These are phyloP conservation scores for Craterocephalus amniculus DNA, from an alignment of 2,797 vertebrate genomes.

Conservation along the genomic window DNA sequence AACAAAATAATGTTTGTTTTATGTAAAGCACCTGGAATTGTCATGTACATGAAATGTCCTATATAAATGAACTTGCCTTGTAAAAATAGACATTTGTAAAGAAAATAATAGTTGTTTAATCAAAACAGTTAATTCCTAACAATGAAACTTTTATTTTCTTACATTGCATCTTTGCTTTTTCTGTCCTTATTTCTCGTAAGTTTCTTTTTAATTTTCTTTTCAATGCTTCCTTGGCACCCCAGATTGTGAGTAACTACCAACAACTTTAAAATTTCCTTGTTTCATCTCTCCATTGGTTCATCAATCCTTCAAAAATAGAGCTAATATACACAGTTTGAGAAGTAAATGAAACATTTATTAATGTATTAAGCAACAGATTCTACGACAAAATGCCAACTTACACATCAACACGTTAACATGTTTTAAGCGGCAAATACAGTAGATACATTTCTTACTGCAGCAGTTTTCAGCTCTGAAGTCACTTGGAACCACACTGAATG, in stretches of 20 bases:
- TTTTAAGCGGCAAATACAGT: not conserved
- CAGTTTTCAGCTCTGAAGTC: not conserved
- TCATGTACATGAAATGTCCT: not conserved
- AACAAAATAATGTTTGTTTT: no score
- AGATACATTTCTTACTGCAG: not conserved
- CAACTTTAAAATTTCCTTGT: not conserved
- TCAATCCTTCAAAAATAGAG: not conserved
- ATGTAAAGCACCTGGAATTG: no score
- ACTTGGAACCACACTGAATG: not conserved
- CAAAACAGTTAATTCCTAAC: no score
- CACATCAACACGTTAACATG: not conserved
- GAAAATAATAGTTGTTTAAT: no score
- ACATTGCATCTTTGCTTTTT: no score
- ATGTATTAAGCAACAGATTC: no score
- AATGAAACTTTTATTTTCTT: no score
- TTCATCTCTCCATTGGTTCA: not conserved
- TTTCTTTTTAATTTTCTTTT: no score
- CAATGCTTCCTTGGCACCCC: no score
- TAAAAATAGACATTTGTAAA: no score
- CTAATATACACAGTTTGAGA: not conserved
- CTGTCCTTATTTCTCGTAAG: no score
- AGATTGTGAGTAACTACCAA: not conserved
- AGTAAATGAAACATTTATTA: constrained; percentile 1
- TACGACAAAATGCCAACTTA: not conserved
- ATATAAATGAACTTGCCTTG: not conserved